Evolutionary conservation across 2,113 vertebrate genomes (phyloP), one percentile per base, ranked within the genome.

Genomic region (Nesoenas mayeri): DNA sequence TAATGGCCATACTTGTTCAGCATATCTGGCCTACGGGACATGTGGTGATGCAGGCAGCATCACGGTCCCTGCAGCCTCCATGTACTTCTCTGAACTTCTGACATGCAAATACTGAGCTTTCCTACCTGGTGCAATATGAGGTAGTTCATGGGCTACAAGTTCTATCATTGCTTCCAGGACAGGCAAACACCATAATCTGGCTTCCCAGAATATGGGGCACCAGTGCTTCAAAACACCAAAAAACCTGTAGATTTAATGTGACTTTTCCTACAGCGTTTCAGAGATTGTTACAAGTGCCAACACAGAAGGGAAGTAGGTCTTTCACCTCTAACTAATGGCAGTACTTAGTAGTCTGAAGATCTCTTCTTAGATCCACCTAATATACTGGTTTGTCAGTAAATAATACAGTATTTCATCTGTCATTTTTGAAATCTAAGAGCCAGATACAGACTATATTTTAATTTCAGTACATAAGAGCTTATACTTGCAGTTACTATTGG

Each of bases 271-370:
- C 78, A 66, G 69, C 79, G 73, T 88, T 95, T 93, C 79, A 84
- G 77, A 93, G 88, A 21, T 47, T 74, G 69, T 88, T 93, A 80
- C 64, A 94, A 94, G 95, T 86, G 88, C 85, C 79, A 81, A 44
- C 53, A 47, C 44, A 84, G 85, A 95, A 80, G 60, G 67, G 32
- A 93, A 83, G 90, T 72, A 85, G 90, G 65, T 74, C 82, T 91
- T 96, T 86, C 77, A 92, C 90, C 50, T 95, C 79, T 94, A 88
- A 96, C 54, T 79, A 93, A 90, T 71, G 79, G 79, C 79, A 96
- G 72, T 44, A 34, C 93, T 90, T 96, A 74, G 79, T 90, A 94
- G 83, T 85, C 83, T 84, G 65, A 88, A 92, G 79, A 94, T 88
- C 48, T 93, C 92, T 74, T 84, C 79, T 92, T 81, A 72, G 57